Base-by-base conservation (phyloP, 2,797 vertebrate species). In the Platalea minor region DNA sequence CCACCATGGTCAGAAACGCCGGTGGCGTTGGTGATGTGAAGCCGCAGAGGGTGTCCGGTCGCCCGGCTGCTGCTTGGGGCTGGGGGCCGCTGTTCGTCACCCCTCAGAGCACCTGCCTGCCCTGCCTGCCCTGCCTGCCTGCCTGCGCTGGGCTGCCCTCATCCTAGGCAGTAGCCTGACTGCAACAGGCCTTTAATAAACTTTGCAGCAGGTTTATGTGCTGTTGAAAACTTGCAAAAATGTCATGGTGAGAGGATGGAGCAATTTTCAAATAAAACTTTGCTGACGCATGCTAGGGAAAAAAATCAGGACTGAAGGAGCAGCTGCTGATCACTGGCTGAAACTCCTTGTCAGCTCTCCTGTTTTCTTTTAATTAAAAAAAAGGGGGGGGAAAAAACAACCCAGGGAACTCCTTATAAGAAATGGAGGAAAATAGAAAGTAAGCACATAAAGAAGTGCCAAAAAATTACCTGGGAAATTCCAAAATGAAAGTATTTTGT, bases 151-250 rank as follows among this genome's bases (percentile, higher is more conserved):
- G 35, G 20, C 54, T 68, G 65, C 7, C 46, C 20, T 21, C 0
- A 10, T 41, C 26, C 75, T 31, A 64, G 48, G 78, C 65, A 53
- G 75, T 5, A 61, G 46, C 46, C 46, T 29, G 56, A 26, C 35
- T 74, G 68, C 45, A 29, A 1, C 26, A 43, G 56, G 37, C 41
- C 53, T 64, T 7, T 20, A 48, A 59, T 72, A 91, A 96, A 57
- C 89, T 60, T 72, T 72, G 74, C 17, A 41, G 78, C 51, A 64
- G 28, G 28, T 97, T 97, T 93, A 78, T 69, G 93, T 91, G 95
- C 94, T 97, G 97, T 85, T 97, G 96, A 91, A 95, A 96, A 89
- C 82, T 75, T 21, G 39, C 3, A 17, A 63, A 84, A 85, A 96
- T 64, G 78, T 93, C 3, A 3, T 11, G 50, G 78, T 0, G 15